Conservation (phyloP, 1,140 invertebrate genomes). For the Chionoecetes opilio region DNA sequence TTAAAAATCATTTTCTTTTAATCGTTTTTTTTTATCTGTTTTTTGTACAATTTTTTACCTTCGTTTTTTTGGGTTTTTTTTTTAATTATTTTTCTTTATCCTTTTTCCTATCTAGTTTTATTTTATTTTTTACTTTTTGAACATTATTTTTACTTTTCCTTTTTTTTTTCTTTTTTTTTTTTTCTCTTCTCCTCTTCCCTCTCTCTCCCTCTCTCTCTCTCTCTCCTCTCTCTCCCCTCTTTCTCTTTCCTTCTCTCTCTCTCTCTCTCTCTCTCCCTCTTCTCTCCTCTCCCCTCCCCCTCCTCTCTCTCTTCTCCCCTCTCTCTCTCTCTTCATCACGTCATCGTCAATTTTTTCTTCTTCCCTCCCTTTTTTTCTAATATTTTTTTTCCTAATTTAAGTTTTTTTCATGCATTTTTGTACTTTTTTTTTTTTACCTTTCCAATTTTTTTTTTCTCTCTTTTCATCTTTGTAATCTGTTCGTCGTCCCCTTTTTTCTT, state of each 20-base stretch:
- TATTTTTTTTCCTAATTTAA: background rate
- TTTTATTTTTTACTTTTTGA: background rate
- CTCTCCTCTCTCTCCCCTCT: background rate
- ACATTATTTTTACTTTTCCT: background rate
- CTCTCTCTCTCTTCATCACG: background rate
- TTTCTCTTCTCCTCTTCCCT: background rate
- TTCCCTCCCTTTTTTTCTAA: background rate
- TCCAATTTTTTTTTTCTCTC: background rate
- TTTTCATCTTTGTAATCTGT: background rate
- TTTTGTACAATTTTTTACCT: background rate
- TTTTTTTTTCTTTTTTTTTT: background rate
- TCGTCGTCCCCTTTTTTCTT: background rate
- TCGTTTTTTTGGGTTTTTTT: too few species aligned
- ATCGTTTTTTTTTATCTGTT: background rate
- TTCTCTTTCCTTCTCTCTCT: background rate
- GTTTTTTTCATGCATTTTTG: background rate
- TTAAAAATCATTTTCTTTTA: background rate
- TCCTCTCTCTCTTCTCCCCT: background rate
- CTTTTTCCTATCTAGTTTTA: background rate
- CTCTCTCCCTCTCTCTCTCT: constrained; percentile 1
- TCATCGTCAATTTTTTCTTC: background rate
- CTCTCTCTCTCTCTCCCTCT: background rate
- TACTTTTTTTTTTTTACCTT: background rate
- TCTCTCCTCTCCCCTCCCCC: background rate
- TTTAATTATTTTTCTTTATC: too few species aligned